Percentiles rank a stretch among this genome's conserved stretches.
Evolutionary conservation across 2,888 invertebrate genomes (phyloP).

Genomic region (Liposcelis brunnea): DNA sequence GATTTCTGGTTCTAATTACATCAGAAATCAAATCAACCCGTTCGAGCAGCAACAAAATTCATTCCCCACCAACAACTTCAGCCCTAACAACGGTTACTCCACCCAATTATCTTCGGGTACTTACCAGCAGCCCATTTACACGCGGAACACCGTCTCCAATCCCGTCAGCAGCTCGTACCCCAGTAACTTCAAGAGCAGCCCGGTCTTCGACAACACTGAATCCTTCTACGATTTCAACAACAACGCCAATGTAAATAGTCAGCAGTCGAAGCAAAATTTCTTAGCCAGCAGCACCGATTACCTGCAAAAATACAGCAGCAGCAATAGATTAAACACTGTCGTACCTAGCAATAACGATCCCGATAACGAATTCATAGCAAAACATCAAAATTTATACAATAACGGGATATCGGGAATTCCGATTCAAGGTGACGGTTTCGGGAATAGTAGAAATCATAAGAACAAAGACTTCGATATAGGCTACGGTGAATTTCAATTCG

Average conservation of each 20-base stretch:
- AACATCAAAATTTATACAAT: constrained; percentile 1
- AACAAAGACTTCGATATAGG: constrained; percentile 6
- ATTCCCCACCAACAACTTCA: too few relatives aligned
- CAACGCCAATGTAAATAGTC: background rate
- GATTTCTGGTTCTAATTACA: too few relatives aligned
- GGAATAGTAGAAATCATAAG: background rate
- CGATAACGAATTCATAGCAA: constrained; percentile 1
- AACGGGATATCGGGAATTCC: constrained; percentile 2
- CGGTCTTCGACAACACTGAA: constrained; percentile 5
- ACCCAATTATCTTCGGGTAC: too few relatives aligned
- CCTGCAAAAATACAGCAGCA: background rate
- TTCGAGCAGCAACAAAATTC: too few relatives aligned
- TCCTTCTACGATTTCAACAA: constrained; percentile 4
- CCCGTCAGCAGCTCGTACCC: too few relatives aligned
- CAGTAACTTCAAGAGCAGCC: background rate
- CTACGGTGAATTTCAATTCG: constrained; percentile 6
- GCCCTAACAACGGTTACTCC: too few relatives aligned
- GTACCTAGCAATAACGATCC: background rate
- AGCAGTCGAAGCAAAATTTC: background rate
- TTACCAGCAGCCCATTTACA: too few relatives aligned
- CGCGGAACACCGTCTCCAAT: too few relatives aligned
- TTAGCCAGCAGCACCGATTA: too few relatives aligned
- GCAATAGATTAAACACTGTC: background rate
- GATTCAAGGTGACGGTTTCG: constrained; percentile 3
- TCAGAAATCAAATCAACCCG: too few relatives aligned